These are phyloP conservation scores for Piliocolobus tephrosceles DNA, from an alignment of 2,113 vertebrate genomes.

Conservation along the genomic window DNA sequence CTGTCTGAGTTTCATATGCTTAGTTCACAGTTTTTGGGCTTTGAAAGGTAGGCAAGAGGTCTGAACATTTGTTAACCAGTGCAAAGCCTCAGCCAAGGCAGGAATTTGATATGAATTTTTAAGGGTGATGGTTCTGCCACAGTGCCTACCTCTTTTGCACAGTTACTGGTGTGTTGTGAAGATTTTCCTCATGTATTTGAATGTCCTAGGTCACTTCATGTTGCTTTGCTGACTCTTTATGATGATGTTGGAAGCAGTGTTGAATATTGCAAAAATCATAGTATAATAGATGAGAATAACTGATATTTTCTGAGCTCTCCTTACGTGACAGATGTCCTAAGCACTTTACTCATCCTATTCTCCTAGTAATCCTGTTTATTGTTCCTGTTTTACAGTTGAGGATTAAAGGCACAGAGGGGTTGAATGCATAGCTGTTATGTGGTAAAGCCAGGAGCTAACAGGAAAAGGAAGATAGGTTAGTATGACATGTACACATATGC, in stretches of 20 bases:
- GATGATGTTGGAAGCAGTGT: background rate
- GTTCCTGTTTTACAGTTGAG: background rate
- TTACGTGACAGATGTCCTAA: background rate
- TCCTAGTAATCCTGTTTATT: background rate
- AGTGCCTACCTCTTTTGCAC: background rate
- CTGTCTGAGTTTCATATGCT: background rate
- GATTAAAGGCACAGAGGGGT: background rate
- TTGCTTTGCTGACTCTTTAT: background rate
- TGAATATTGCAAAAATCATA: background rate
- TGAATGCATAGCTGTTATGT: background rate
- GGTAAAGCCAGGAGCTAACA: background rate
- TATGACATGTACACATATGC: background rate
- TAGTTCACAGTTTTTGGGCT: slow-evolving; percentile 25
- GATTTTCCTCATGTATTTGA: background rate
- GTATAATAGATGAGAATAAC: background rate
- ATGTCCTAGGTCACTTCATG: background rate
- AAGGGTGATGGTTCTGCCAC: background rate
- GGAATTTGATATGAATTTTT: background rate
- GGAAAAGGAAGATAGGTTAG: background rate
- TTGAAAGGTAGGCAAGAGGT: background rate
- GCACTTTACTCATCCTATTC: background rate
- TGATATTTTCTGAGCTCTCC: background rate
- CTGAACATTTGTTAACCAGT: background rate
- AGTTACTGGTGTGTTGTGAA: background rate
- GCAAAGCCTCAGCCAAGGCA: background rate